Base-by-base conservation (phyloP, 2,113 vertebrate species). In the Coregonus clupeaformis region DNA sequence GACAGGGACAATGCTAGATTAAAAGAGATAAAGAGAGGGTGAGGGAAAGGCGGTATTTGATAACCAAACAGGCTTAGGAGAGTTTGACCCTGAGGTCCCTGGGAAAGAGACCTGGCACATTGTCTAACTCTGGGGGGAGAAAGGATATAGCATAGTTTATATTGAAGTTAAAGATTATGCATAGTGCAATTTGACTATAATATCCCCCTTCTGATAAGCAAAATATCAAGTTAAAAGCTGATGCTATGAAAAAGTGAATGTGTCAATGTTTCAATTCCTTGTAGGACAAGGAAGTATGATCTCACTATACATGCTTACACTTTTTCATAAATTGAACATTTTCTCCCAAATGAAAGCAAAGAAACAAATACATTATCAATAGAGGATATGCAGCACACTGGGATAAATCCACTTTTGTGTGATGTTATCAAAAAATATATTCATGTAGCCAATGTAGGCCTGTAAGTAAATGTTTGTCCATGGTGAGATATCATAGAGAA, bases 381-480 rank as follows among this genome's bases (percentile, higher is more conserved):
- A 20, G 5, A 16, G 52, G 4, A 20, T 87, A 89, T 87, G 71
- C 76, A 0, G 87, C 87, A 73, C 84, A 76, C 62, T 29, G 84
- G 89, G 89, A 90, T 90, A 91, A 90, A 91, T 89, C 89, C 83
- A 86, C 87, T 73, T 62, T 73, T 86, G 85, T 86, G 85, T 88
- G 85, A 88, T 82, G 85, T 83, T 16, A 84, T 89, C 86, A 90
- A 91, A 87, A 90, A 90, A 89, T 89, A 84, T 88, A 88, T 88
- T 89, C 85, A 81, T 85, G 89, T 88, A 83, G 74, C 80, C 83
- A 86, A 59, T 91, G 88, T 91, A 86, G 81, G 87, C 85, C 71
- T 90, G 88, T 91, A 87, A 89, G 86, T 84, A 88, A 92, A 91
- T 90, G 89, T 91, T 91, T 89, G 88, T 83, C 85, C 80, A 66